Conservation (phyloP, 2,888 invertebrate species). For the Drosophila anceps region DNA sequence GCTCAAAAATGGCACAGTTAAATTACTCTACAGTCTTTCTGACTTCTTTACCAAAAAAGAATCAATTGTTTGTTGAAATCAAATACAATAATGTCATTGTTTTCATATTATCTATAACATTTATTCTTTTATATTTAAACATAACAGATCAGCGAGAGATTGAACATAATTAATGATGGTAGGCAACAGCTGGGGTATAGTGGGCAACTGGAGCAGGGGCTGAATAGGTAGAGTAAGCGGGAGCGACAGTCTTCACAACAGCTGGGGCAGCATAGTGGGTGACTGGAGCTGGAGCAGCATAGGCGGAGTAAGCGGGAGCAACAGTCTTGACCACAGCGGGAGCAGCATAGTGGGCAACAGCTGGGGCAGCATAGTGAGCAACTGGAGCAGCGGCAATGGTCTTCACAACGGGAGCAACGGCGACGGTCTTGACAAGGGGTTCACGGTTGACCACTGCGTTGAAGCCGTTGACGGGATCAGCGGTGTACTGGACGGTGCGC, state of each 20-base stretch:
- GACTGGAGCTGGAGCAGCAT: conserved; percentile 49
- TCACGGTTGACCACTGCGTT: conserved; percentile 83
- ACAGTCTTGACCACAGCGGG: conserved; percentile 63
- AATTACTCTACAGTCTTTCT: too few relatives aligned
- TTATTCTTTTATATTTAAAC: neutral
- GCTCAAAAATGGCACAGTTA: too few relatives aligned
- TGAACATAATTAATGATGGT: conserved; percentile 34
- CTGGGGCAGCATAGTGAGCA: conserved; percentile 54
- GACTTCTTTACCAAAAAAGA: too few relatives aligned
- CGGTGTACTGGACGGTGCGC: conserved; percentile 83
- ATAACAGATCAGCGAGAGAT: neutral
- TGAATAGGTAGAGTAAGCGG: conserved; percentile 50
- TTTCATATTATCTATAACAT: neutral
- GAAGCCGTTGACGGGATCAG: conserved; percentile 83
- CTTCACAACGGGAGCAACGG: conserved; percentile 56
- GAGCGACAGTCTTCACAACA: conserved; percentile 55
- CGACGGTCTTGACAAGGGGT: conserved; percentile 62
- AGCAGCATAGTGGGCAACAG: conserved; percentile 44
- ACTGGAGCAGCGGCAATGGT: conserved; percentile 45
- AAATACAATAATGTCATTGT: neutral
- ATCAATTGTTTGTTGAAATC: too few relatives aligned
- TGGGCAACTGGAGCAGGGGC: conserved; percentile 51
- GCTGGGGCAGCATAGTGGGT: conserved; percentile 56
- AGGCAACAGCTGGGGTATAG: conserved; percentile 46
- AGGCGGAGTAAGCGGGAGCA: conserved; percentile 35